Conservation (phyloP, 2,113 vertebrate genomes). For the Entosphenus tridentatus region DNA sequence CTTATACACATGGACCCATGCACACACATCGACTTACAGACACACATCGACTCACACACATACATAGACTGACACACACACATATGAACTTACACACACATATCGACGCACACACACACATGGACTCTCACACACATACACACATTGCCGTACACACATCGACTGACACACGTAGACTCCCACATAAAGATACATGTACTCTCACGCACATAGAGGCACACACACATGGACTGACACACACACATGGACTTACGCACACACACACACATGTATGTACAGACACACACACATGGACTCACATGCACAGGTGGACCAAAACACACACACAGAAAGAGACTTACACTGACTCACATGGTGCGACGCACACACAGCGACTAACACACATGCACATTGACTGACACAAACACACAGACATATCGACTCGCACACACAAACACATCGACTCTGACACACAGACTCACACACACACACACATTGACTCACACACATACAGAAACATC, state of each 20-base stretch:
- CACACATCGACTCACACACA: no score
- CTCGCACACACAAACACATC: not conserved
- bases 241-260: not conserved
- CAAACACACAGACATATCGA: not conserved
- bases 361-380: not conserved
- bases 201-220: not conserved
- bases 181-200: not conserved
- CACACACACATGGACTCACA: not conserved
- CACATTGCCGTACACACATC: no score
- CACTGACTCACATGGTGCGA: no score
- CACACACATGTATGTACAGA: not conserved
- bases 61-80: no score
- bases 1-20: no score
- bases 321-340: no score
- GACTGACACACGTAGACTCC: no score
- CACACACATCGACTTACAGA: no score
- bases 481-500: not conserved
- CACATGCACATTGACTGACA: not conserved
- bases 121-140: no score
- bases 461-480: not conserved
- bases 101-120: no score
- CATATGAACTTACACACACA: no score
- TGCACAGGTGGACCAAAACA: no score
- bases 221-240: not conserved
- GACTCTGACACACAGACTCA: not conserved